A percentile compares a stretch with the other conserved stretches of the same genome.
Evolutionary conservation across 2,888 invertebrate species (phyloP).

Genomic region (Flexamia atlantica): DNA sequence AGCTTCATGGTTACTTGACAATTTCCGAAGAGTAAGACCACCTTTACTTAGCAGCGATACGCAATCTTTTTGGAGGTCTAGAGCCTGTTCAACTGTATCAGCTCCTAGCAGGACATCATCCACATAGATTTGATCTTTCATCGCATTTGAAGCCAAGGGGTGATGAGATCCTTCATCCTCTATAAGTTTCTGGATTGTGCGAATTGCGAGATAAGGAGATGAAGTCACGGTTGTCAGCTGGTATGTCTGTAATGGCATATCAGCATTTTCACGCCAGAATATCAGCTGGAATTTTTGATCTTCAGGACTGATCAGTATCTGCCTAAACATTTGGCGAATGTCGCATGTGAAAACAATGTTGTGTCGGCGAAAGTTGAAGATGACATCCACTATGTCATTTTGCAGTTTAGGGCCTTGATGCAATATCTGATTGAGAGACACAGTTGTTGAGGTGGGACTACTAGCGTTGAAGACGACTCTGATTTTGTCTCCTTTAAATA

Average conservation of each 20-base stretch:
- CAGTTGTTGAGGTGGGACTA: not conserved
- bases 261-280: not conserved
- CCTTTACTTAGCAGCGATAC: not conserved
- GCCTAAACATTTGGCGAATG: conserved; percentile 14
- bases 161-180: not conserved
- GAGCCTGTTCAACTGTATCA: not conserved
- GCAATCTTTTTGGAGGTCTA: not conserved
- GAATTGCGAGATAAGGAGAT: not conserved
- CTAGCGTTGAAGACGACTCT: not conserved
- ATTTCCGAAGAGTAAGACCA: not conserved
- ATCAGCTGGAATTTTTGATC: not conserved
- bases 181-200: not conserved
- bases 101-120: not conserved
- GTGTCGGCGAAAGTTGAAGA: not conserved
- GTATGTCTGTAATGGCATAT: not conserved
- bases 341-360: not conserved
- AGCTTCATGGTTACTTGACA: not conserved
- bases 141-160: not conserved
- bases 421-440: not conserved
- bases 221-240: not conserved
- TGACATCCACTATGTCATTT: not conserved
- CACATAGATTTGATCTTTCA: too few species aligned
- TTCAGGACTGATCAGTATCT: not conserved
- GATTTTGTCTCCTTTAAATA: not conserved
- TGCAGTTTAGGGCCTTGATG: not conserved